Percentiles rank a stretch among this genome's conserved stretches.
phyloP scores from a whole-genome alignment of 2,888 invertebrate species.

The Drosophila falleni region DNA sequence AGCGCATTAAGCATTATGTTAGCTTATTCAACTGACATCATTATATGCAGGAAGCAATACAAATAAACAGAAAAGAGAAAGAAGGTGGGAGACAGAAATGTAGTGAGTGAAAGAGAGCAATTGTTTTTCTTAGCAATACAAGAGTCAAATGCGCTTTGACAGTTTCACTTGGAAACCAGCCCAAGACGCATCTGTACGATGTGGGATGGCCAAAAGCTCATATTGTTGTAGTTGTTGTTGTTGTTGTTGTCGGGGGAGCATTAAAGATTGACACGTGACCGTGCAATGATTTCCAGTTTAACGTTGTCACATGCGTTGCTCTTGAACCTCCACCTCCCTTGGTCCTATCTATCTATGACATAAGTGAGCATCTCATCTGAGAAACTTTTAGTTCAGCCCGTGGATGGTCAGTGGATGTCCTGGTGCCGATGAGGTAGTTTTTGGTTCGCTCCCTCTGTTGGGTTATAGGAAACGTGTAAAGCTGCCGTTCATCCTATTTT shows the following conservation, averaged over 20 bases:
- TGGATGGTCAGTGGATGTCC: slow-evolving; percentile 36
- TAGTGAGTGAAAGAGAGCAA: neutral
- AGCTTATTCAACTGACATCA: slow-evolving; percentile 59
- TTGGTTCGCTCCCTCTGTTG: slow-evolving; percentile 35
- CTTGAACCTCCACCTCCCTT: slow-evolving; percentile 7
- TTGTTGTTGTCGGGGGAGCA: slow-evolving; percentile 33
- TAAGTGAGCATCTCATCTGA: slow-evolving; percentile 56
- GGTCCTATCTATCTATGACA: slow-evolving; percentile 31
- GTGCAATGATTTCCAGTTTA: slow-evolving; percentile 84
- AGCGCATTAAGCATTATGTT: slow-evolving; percentile 36
- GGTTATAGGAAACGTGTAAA: slow-evolving; percentile 76
- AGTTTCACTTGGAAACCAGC: slow-evolving; percentile 50
- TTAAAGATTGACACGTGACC: slow-evolving; percentile 84
- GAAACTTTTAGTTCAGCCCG: slow-evolving; percentile 17
- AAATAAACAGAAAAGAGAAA: neutral
- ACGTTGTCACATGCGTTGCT: slow-evolving; percentile 74
- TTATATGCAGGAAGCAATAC: slow-evolving; percentile 52
- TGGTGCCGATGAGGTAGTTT: slow-evolving; percentile 15
- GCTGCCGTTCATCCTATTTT: slow-evolving; percentile 76
- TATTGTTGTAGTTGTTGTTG: neutral
- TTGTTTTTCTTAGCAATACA: slow-evolving; percentile 37
- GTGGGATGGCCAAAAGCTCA: neutral
- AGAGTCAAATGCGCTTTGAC: slow-evolving; percentile 75
- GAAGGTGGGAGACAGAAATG: neutral
- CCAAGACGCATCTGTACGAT: slow-evolving; percentile 16